These are phyloP conservation scores for Parazoanthus atlanticus DNA, from an alignment of 92 coral and sea anemone genomes.

Conservation along the genomic window DNA sequence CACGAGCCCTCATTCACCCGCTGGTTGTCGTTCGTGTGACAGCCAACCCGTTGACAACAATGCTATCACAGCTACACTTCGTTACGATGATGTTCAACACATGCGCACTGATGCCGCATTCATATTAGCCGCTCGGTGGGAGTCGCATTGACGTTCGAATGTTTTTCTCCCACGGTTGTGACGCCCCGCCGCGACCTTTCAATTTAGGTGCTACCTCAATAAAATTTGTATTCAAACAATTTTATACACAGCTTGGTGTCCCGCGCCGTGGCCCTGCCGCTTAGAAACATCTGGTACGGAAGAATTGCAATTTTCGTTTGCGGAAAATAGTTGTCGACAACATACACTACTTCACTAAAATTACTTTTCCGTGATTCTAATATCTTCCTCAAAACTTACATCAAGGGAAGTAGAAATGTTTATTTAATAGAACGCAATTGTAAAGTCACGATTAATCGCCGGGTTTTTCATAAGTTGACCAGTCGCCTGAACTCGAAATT, in stretches of 20 bases:
- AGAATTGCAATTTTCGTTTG: background rate
- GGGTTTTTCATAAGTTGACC: background rate
- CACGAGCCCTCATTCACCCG: background rate
- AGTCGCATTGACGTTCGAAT: constrained; percentile 73
- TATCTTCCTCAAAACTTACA: background rate
- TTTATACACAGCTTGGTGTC: constrained; percentile 75
- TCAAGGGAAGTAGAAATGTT: background rate
- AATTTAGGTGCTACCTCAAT: constrained; percentile 91
- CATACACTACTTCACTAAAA: background rate
- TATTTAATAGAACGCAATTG: background rate
- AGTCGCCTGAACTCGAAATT: background rate
- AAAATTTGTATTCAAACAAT: constrained; percentile 92
- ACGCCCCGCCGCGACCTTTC: constrained; percentile 87
- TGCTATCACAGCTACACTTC: constrained; percentile 35
- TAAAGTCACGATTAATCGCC: background rate
- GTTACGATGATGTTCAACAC: constrained; percentile 15
- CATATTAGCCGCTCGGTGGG: constrained; percentile 86
- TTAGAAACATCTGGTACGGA: constrained; percentile 33
- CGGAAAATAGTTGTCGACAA: background rate
- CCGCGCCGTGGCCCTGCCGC: background rate
- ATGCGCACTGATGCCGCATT: background rate
- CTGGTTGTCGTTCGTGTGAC: constrained; percentile 31
- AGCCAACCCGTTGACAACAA: constrained; percentile 18
- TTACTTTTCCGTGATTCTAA: background rate
- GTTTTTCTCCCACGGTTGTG: constrained; percentile 70